Base-by-base conservation (phyloP, 2,888 invertebrate genomes). In the Homarus gammarus region DNA sequence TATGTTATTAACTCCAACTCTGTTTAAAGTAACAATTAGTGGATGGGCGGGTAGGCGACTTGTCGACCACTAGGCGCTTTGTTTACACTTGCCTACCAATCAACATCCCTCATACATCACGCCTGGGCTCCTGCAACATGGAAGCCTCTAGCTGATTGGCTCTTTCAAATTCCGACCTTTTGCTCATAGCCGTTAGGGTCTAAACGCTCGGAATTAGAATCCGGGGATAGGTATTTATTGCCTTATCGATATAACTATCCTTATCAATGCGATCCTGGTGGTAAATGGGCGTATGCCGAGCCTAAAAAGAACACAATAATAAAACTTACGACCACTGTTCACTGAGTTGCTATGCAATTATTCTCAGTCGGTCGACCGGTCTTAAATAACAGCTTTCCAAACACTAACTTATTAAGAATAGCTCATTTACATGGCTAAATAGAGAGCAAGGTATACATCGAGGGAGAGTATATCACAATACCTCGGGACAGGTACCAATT, bases 51-150 rank as follows among this genome's bases (percentile, higher is more conserved):
- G 87, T 84, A 82, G 82, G 90, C 68, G 83, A 90, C 84, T 88
- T 90, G 90, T 87, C 87, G 90, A 84, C 87, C 90, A 90, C 87
- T 90, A 87, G 87, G 87, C 90, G 85, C 87, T 87, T 90, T 90
- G 90, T 90, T 90, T 90, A 90, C 90, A 90, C 90, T 90, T 90
- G 90, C 90, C 90, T 90, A 90, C 90, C 90, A 90, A 90, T 90
- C 90, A 90, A 87, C 90, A 87, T 90, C 87, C 90, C 87, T 90
- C 90, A 90, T 90, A 90, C 90, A 90, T 90, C 90, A 90, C 90
- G 87, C 73, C 84, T 79, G 68, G 87, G 77, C 79, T 78, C 89
- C 70, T 68, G 83, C 89, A 84, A 78, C 84, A 78, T 84, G 56
- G 89, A 78, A 78, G 78, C 83, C 89, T 49, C 27, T 36, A 22